These are phyloP conservation scores for Temnothorax curvispinosus DNA, from an alignment of 1,140 invertebrate species.

Conservation along the genomic window DNA sequence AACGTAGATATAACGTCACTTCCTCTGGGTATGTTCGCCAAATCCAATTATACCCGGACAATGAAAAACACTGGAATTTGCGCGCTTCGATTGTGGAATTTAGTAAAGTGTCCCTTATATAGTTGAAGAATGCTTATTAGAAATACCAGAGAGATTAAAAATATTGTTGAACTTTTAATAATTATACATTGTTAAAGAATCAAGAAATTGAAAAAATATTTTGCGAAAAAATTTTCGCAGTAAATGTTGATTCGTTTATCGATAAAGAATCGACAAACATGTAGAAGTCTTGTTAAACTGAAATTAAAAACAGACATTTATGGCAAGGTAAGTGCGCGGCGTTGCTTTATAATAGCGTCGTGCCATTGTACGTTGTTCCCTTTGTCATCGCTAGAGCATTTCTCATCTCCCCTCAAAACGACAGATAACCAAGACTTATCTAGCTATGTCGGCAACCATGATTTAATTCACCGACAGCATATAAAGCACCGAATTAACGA, in stretches of 20 bases:
- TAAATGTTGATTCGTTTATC: not conserved
- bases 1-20: slow-evolving; percentile 30
- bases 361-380: not conserved
- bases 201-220: not conserved
- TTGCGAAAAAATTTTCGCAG: not conserved
- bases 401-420: not conserved
- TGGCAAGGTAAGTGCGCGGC: not conserved
- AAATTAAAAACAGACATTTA: not conserved
- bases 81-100: slow-evolving; percentile 16
- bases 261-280: not conserved
- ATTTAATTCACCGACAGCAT: slow-evolving; percentile 22
- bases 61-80: slow-evolving; percentile 16
- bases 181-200: not conserved
- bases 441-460: not conserved
- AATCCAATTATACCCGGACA: slow-evolving; percentile 21
- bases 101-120: slow-evolving; percentile 24
- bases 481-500: slow-evolving; percentile 24
- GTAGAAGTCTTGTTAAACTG: not conserved
- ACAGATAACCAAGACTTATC: slow-evolving; percentile 18
- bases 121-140: slow-evolving; percentile 17
- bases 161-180: slow-evolving; percentile 2
- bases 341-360: slow-evolving; percentile 11
- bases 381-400: not conserved
- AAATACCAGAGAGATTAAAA: slow-evolving; percentile 15
- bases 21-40: not conserved